phyloP scores from a whole-genome alignment of 2,113 vertebrate genomes.

The Nyctereutes procyonoides region DNA sequence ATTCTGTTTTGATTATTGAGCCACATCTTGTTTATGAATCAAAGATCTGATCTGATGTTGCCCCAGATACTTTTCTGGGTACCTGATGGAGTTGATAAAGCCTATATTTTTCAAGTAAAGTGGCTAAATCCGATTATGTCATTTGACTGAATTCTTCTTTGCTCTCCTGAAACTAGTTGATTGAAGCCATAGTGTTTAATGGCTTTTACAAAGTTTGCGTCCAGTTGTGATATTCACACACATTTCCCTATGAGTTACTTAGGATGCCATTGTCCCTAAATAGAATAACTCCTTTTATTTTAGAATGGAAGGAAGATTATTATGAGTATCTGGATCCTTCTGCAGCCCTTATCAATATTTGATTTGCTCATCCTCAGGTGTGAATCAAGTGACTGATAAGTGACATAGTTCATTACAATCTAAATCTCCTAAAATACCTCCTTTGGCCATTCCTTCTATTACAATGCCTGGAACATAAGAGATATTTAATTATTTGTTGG shows the following conservation, averaged over 20 bases:
- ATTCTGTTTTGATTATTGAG: conserved; percentile 40
- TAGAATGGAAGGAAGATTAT: background rate
- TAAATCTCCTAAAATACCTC: background rate
- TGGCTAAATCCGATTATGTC: background rate
- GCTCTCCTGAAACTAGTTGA: background rate
- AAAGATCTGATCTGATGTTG: background rate
- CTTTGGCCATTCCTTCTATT: background rate
- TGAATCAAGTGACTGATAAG: background rate
- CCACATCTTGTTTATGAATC: conserved; percentile 41
- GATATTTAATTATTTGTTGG: background rate
- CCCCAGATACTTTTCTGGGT: background rate
- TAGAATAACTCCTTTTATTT: background rate
- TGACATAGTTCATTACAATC: background rate
- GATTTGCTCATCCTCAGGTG: background rate
- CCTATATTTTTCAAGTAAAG: background rate
- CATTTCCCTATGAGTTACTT: background rate
- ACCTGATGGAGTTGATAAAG: conserved; percentile 41
- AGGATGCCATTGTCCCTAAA: background rate
- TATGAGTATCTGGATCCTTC: background rate
- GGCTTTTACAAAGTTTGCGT: background rate
- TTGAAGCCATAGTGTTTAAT: background rate
- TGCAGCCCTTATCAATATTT: background rate
- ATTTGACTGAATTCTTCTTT: background rate
- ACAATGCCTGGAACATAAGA: background rate
- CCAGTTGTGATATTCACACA: background rate